Evolutionary conservation across 1,140 invertebrate species (phyloP), one percentile per base, ranked within the genome.

Genomic region (Pseudomyrmex concolor): DNA sequence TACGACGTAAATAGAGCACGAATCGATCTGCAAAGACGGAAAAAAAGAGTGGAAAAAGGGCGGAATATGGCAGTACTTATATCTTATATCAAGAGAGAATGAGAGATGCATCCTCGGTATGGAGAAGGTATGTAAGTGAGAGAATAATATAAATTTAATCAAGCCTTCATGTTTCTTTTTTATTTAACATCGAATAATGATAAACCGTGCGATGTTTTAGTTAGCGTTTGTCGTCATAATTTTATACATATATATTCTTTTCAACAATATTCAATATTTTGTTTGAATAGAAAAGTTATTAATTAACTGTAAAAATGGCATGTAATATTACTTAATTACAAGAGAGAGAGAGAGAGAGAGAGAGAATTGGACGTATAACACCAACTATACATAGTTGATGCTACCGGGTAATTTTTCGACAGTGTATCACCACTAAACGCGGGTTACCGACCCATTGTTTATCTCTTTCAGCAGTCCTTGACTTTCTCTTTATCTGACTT

Each of bases 381-480:
- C 54, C 48, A 68, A 73, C 83, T 55, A 51, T 76, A 72, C 71
- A 82, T 86, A 89, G 85, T 84, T 68, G 62, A 54, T 68, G 7
- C 86, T 84, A 34, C 5, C 74, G 77, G 68, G 67, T 85, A 85
- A 88, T 88, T 88, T 88, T 88, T 86, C 83, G 83, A 64, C 82
- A 70, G 70, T 77, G 80, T 88, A 90, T 70, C 80, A 76, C 71
- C 5, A 76, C 81, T 76, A 63, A 85, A 84, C 81, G 68, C 62
- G 67, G 84, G 71, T 90, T 87, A 84, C 77, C 84, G 78, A 78
- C 54, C 86, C 77, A 89, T 90, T 84, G 86, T 88, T 88, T 90
- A 89, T 88, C 84, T 89, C 78, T 86, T 88, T 83, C 50, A 74
- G 66, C 73, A 85, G 83, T 88, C 67, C 86, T 85, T 86, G 70